A percentile compares a stretch with the other conserved stretches of the same genome.
Conservation (phyloP, 2,113 vertebrate species). For the Lophotis ruficrista region DNA sequence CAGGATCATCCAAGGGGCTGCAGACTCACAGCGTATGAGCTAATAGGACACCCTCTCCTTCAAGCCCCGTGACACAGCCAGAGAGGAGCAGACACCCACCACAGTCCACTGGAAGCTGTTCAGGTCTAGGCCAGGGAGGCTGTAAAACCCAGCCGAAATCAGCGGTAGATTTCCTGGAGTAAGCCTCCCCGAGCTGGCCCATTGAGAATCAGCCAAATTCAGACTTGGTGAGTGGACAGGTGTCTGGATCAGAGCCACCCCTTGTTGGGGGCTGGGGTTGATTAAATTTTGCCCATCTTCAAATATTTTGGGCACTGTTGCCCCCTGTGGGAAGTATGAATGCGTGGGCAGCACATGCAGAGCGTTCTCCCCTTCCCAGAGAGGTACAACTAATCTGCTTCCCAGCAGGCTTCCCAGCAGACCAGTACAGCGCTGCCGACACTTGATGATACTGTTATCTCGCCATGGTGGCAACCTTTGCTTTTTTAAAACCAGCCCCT, state of each 20-base stretch:
- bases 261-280: neutral
- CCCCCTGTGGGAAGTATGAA: neutral
- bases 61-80: neutral
- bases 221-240: neutral
- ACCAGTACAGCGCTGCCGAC: accelerated
- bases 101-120: neutral
- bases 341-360: neutral
- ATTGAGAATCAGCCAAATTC: neutral
- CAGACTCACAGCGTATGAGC: neutral
- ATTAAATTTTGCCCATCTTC: neutral
- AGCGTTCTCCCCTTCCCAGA: neutral
- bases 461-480: neutral
- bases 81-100: neutral
- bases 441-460: neutral
- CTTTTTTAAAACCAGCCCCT: neutral
- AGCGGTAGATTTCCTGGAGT: neutral
- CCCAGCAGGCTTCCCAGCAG: neutral
- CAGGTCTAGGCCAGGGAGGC: neutral
- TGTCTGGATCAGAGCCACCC: neutral
- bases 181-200: neutral
- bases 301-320: constrained; percentile 12
- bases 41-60: neutral
- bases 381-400: neutral
- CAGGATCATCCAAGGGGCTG: neutral
- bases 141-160: neutral